Percentiles rank a stretch among this genome's conserved stretches.
Conservation (phyloP, 2,113 vertebrate species). For the Vireo altiloquus region DNA sequence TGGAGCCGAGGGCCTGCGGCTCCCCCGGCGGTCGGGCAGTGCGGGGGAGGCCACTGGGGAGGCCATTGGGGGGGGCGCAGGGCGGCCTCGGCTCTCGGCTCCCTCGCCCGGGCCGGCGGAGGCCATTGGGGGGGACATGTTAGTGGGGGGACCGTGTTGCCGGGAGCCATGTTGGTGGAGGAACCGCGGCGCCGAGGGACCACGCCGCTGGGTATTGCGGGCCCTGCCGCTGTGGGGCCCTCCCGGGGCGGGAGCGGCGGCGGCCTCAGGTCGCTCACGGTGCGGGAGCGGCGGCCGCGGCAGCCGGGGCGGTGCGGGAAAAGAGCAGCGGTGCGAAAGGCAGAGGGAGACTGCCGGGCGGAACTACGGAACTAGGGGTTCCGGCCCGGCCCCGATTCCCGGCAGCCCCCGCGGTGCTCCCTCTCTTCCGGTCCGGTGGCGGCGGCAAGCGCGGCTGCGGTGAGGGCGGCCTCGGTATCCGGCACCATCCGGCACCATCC, state of each 20-base stretch:
- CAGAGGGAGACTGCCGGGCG: too few relatives aligned
- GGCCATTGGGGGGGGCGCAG: too few relatives aligned
- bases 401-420: fast-evolving
- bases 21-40: not conserved
- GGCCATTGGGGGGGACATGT: not conserved
- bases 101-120: too few relatives aligned
- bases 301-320: fast-evolving
- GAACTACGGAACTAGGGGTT: not conserved
- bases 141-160: not conserved
- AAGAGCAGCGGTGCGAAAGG: too few relatives aligned
- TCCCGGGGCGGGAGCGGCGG: not conserved
- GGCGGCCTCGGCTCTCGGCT: not conserved
- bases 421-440: not conserved
- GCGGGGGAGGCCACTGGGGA: too few relatives aligned
- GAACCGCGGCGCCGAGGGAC: not conserved
- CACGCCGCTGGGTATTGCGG: not conserved
- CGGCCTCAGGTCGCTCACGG: not conserved
- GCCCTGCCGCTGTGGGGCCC: not conserved
- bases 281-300: too few relatives aligned
- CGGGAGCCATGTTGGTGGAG: not conserved
- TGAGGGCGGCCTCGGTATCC: not conserved
- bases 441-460: fast-evolving
- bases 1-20: not conserved
- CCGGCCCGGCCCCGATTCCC: not conserved
- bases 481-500: not conserved